Percentiles rank a stretch among this genome's conserved stretches.
Evolutionary conservation across 2,888 invertebrate genomes (phyloP).

Genomic region (Hylaea fasciaria): DNA sequence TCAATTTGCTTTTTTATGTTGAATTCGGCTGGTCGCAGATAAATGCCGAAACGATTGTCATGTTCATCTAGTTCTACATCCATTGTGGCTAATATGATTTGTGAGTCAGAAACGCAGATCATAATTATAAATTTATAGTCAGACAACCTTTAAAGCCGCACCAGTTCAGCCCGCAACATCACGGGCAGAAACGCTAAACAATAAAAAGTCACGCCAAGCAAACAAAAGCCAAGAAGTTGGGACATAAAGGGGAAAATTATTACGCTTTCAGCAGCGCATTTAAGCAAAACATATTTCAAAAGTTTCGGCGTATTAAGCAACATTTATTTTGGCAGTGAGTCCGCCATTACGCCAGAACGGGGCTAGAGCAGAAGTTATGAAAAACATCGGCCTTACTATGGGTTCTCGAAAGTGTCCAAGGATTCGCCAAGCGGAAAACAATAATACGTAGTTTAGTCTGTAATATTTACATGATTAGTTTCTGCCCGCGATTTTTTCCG

Average conservation of each 20-base stretch:
- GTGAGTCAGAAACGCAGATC: too few relatives aligned
- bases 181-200: constrained; percentile 33
- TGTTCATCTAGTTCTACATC: too few relatives aligned
- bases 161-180: constrained; percentile 3
- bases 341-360: constrained; percentile 72
- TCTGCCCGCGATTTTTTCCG: too few relatives aligned
- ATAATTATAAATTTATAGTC: too few relatives aligned
- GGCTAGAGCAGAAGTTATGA: constrained; percentile 64
- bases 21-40: too few relatives aligned
- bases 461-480: too few relatives aligned
- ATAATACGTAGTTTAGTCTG: too few relatives aligned
- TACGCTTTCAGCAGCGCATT: constrained; percentile 83
- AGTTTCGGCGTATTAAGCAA: constrained; percentile 84
- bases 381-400: constrained; percentile 63
- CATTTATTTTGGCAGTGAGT: constrained; percentile 85
- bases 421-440: too few relatives aligned
- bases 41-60: too few relatives aligned
- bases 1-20: too few relatives aligned
- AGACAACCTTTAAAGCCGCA: neutral
- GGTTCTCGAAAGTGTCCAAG: constrained; percentile 19
- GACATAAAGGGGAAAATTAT: constrained; percentile 81
- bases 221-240: constrained; percentile 46
- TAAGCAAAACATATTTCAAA: constrained; percentile 83
- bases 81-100: too few relatives aligned
- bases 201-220: constrained; percentile 40